Conservation (phyloP, 2,888 invertebrate species). For the Campoplex nolae region DNA sequence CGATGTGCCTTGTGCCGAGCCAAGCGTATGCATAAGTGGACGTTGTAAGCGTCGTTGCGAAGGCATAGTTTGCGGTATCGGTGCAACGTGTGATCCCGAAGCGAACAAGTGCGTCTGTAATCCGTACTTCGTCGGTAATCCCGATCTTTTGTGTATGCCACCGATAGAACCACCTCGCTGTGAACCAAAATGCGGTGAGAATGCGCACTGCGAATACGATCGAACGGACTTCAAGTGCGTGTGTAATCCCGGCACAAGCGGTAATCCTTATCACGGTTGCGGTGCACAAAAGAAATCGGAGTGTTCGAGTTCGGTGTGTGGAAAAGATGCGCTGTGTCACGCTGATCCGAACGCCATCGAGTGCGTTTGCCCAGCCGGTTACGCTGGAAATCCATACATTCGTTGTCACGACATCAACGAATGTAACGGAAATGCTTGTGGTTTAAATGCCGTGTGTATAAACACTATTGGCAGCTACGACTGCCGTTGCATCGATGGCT, state of each 20-base stretch:
- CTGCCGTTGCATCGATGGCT: constrained; percentile 94
- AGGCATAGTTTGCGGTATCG: constrained; percentile 94
- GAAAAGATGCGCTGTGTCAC: constrained; percentile 92
- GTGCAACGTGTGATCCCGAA: constrained; percentile 93
- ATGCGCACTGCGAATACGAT: constrained; percentile 95
- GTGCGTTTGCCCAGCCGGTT: constrained; percentile 93
- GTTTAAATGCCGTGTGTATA: constrained; percentile 94
- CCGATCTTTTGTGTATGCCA: constrained; percentile 95
- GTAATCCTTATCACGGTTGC: constrained; percentile 95
- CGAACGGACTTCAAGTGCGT: constrained; percentile 90
- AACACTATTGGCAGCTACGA: constrained; percentile 95
- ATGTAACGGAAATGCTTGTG: constrained; percentile 92
- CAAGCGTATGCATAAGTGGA: constrained; percentile 93
- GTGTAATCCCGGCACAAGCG: constrained; percentile 93
- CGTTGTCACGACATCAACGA: constrained; percentile 94
- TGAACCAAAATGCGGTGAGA: constrained; percentile 91
- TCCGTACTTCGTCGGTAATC: constrained; percentile 95
- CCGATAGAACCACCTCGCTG: constrained; percentile 92
- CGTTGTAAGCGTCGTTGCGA: constrained; percentile 96
- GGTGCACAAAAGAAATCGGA: constrained; percentile 89
- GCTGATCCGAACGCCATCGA: constrained; percentile 91
- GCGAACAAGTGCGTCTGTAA: constrained; percentile 95
- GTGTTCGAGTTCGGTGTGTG: constrained; percentile 91
- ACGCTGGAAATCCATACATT: constrained; percentile 94
- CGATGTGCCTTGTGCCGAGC: constrained; percentile 91